Conservation (phyloP, 2,797 vertebrate species). For the Myotis findleyi region DNA sequence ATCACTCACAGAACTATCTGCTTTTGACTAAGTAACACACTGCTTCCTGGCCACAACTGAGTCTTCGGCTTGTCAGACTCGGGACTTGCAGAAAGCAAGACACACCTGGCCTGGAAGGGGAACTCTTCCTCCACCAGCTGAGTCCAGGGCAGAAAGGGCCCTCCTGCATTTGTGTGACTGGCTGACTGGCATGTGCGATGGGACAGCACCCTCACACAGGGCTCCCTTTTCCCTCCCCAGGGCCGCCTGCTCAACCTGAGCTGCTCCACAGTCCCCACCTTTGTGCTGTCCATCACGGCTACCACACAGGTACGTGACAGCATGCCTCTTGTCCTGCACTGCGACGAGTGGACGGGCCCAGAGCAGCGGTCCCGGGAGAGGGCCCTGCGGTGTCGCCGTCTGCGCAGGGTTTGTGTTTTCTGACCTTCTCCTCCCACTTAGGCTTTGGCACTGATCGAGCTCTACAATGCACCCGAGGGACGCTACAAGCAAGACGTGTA, state of each 20-base stretch:
- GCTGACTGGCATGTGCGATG: background rate
- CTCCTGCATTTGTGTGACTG: background rate
- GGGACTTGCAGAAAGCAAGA: background rate
- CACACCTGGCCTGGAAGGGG: background rate
- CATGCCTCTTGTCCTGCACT: background rate
- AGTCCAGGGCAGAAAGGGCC: background rate
- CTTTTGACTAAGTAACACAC: slow-evolving; percentile 13
- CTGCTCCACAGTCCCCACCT: slow-evolving; percentile 98
- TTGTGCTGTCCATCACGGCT: slow-evolving; percentile 98
- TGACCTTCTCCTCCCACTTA: slow-evolving; percentile 76
- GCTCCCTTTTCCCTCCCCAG: slow-evolving; percentile 83
- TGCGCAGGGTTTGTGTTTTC: background rate
- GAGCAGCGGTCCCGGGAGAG: background rate
- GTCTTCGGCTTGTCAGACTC: slow-evolving; percentile 24
- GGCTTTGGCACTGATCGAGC: slow-evolving; percentile 97
- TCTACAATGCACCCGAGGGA: slow-evolving; percentile 97
- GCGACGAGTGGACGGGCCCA: background rate
- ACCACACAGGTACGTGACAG: slow-evolving; percentile 94
- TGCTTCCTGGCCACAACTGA: background rate
- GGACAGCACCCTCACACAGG: background rate
- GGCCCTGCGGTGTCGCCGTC: background rate
- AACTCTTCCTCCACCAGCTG: background rate
- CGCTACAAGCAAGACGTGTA: slow-evolving; percentile 99
- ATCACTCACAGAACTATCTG: background rate
- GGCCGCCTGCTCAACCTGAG: slow-evolving; percentile 98